These are phyloP conservation scores for Troides oblongomaculatus DNA, from an alignment of 2,888 invertebrate genomes.

Conservation along the genomic window DNA sequence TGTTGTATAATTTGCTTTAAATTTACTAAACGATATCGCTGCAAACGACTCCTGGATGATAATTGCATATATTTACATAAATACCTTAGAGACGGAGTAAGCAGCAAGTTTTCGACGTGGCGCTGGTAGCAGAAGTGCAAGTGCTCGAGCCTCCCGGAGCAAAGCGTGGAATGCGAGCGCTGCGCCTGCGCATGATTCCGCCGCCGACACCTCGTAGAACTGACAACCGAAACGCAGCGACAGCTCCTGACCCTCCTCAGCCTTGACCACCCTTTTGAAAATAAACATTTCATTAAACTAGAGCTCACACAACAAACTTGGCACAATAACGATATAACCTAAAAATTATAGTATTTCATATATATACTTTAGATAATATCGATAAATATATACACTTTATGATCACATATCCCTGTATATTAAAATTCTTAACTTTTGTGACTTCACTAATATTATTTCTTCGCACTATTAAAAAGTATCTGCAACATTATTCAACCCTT, in stretches of 20 bases:
- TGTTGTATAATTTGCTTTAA: too few relatives aligned
- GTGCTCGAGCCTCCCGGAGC: slow-evolving; percentile 87
- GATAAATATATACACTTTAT: not conserved
- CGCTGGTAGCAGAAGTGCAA: slow-evolving; percentile 84
- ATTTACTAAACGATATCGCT: too few relatives aligned
- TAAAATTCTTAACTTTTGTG: too few relatives aligned
- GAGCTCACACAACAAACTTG: not conserved
- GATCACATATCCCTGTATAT: not conserved
- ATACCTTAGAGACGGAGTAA: slow-evolving; percentile 87
- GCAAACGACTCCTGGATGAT: too few relatives aligned
- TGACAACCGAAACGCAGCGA: slow-evolving; percentile 89
- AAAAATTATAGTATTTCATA: not conserved
- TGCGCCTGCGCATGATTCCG: slow-evolving; percentile 90
- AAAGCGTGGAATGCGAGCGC: slow-evolving; percentile 89
- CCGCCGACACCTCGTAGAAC: slow-evolving; percentile 92
- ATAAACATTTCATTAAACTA: not conserved
- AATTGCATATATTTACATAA: not conserved
- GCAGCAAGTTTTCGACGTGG: slow-evolving; percentile 87
- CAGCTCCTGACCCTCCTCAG: slow-evolving; percentile 89
- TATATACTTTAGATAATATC: not conserved
- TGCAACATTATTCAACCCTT: too few relatives aligned
- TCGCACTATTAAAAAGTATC: too few relatives aligned
- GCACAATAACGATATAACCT: not conserved
- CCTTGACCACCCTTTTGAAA: slow-evolving; percentile 83
- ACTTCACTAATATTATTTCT: too few relatives aligned